phyloP scores from a whole-genome alignment of 2,888 invertebrate species.

The Sinodicranocentrus sp. region DNA sequence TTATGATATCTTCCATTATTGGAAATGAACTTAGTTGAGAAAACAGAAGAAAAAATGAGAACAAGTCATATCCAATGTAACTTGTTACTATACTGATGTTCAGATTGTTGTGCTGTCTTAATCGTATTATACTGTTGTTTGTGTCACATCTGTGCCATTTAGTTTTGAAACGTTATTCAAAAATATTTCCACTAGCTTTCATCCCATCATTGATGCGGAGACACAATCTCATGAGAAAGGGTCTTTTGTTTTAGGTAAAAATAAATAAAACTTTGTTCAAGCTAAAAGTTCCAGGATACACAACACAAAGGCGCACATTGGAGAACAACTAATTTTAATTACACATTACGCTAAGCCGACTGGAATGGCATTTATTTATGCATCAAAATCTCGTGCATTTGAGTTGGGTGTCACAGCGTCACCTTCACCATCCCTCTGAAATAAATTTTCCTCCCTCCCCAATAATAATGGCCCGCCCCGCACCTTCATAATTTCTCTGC shows the following conservation, averaged over 20 bases:
- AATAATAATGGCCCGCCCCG: slow-evolving; percentile 61
- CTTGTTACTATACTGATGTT: slow-evolving; percentile 11
- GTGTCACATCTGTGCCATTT: slow-evolving; percentile 4
- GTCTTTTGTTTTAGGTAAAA: no score
- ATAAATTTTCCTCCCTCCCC: slow-evolving; percentile 55
- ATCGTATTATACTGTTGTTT: no score
- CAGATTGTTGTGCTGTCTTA: background rate
- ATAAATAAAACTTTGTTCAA: no score
- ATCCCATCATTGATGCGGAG: no score
- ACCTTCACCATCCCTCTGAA: slow-evolving; percentile 57
- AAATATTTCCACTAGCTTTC: background rate
- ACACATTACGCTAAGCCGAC: no score
- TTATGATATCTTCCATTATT: slow-evolving; percentile 4
- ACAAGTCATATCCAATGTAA: slow-evolving; percentile 10
- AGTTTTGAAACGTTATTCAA: background rate
- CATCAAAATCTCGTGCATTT: no score
- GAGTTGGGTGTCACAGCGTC: no score
- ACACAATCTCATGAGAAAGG: no score
- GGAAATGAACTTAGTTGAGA: slow-evolving; percentile 6
- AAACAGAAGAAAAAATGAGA: background rate
- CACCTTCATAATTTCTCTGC: slow-evolving; percentile 60
- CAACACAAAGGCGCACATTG: no score
- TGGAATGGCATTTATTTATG: no score
- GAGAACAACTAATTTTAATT: no score
- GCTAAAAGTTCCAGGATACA: no score